phyloP scores from a whole-genome alignment of 2,113 vertebrate species.

The Ancistrus triradiatus region DNA sequence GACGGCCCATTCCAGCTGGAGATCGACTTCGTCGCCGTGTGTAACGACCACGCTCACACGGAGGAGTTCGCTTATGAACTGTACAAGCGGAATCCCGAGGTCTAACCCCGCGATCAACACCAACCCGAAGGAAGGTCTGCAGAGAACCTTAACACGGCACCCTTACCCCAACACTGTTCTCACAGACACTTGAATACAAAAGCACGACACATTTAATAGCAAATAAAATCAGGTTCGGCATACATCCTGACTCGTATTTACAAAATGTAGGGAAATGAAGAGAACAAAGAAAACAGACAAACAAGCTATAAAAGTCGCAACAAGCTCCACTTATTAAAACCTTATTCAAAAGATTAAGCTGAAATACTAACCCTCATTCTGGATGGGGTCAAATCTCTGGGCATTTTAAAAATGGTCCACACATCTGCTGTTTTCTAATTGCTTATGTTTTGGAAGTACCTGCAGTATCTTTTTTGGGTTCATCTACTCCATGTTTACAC shows the following conservation, averaged over 20 bases:
- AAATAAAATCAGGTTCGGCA: background rate
- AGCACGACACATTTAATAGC: background rate
- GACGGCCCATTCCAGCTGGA: constrained; percentile 90
- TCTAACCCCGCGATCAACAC: no score
- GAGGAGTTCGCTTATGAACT: constrained; percentile 88
- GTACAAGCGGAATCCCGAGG: constrained; percentile 72
- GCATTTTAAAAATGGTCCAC: no score
- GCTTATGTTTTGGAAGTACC: no score
- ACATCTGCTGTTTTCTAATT: no score
- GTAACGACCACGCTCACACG: constrained; percentile 77
- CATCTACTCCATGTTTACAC: no score
- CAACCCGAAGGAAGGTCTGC: background rate
- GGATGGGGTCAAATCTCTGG: no score
- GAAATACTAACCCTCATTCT: no score
- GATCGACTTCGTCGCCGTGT: constrained; percentile 85
- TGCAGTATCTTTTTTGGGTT: no score
- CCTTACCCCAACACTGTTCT: no score
- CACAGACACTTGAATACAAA: background rate
- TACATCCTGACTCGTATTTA: background rate
- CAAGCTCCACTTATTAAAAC: background rate
- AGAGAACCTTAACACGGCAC: background rate
- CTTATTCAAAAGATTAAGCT: constrained; percentile 3
- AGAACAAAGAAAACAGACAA: background rate
- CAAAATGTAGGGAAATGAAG: background rate
- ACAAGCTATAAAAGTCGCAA: background rate